phyloP scores from a whole-genome alignment of 2,113 vertebrate species.

The Emydocephalus ijimae region DNA sequence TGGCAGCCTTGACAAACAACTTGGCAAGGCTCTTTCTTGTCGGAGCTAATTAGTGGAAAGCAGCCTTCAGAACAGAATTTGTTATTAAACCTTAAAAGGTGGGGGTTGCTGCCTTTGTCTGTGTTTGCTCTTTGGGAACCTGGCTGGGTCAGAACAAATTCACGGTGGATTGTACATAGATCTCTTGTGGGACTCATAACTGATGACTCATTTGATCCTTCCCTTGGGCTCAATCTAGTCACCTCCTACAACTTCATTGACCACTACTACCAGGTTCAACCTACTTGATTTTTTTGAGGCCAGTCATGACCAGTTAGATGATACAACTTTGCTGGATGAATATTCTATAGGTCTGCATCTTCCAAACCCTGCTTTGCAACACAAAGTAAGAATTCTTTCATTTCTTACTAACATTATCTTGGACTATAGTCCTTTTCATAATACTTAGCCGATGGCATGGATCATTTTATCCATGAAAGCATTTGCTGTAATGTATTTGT shows the following conservation, averaged over 20 bases:
- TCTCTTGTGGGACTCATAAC: not conserved
- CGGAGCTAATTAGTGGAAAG: too few species aligned
- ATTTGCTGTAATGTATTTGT: not conserved
- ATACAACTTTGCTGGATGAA: not conserved
- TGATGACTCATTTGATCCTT: not conserved
- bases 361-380: not conserved
- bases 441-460: not conserved
- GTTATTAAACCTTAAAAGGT: too few species aligned
- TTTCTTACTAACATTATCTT: not conserved
- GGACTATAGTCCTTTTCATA: not conserved
- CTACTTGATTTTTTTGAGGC: not conserved
- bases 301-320: not conserved
- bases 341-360: not conserved
- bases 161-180: not conserved
- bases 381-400: not conserved
- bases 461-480: not conserved
- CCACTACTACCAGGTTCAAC: not conserved
- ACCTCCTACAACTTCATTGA: not conserved
- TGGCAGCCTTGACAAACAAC: too few species aligned
- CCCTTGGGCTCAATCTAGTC: not conserved
- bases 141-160: not conserved
- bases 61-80: too few species aligned
- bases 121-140: too few species aligned
- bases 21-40: too few species aligned
- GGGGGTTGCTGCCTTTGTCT: too few species aligned